These are phyloP conservation scores for Leptogaster cylindrica DNA, from an alignment of 2,888 invertebrate species.

Conservation along the genomic window DNA sequence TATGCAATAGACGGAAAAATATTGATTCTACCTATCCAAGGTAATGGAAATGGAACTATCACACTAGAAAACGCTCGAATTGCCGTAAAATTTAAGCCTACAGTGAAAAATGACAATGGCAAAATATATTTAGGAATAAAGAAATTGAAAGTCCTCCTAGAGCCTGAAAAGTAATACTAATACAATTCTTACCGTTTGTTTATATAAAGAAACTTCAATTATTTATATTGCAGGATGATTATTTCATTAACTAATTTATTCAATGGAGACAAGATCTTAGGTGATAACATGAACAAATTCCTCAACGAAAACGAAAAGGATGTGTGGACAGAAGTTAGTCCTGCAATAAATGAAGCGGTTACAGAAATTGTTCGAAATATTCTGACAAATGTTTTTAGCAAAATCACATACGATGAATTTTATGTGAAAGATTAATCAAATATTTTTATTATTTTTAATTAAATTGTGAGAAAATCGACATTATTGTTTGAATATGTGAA, in stretches of 20 bases:
- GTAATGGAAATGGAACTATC: constrained; percentile 46
- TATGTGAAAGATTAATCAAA: constrained; percentile 39
- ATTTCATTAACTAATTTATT: constrained; percentile 52
- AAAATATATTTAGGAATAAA: constrained; percentile 55
- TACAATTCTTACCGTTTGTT: background rate
- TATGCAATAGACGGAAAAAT: constrained; percentile 53
- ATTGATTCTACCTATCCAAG: constrained; percentile 53
- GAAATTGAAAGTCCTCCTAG: constrained; percentile 57
- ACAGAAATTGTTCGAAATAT: constrained; percentile 47
- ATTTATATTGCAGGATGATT: constrained; percentile 48
- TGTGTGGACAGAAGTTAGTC: constrained; percentile 52
- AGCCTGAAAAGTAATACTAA: constrained; percentile 53
- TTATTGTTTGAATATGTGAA: no score
- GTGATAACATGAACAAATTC: constrained; percentile 51
- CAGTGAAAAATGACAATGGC: constrained; percentile 52
- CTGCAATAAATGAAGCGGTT: constrained; percentile 51
- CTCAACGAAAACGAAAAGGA: constrained; percentile 55
- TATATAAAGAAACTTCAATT: background rate
- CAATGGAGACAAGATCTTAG: constrained; percentile 51
- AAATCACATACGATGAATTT: constrained; percentile 53
- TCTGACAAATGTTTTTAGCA: constrained; percentile 46
- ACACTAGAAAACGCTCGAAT: constrained; percentile 43
- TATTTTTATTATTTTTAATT: background rate
- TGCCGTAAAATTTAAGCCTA: constrained; percentile 58
- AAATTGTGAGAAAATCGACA: background rate